Base-by-base conservation (phyloP, 1,140 invertebrate genomes). In the Spodoptera frugiperda region DNA sequence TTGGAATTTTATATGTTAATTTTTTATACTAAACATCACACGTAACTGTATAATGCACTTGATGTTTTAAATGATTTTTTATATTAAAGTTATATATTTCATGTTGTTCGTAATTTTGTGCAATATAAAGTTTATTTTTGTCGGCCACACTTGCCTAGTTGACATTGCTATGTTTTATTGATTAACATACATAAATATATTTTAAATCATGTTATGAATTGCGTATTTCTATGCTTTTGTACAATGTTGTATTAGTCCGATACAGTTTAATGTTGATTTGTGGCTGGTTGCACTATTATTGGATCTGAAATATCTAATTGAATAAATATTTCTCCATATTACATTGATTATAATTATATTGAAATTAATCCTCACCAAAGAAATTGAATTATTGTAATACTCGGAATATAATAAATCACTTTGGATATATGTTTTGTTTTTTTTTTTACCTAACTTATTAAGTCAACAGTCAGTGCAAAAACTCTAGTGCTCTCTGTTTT, bases 361-460 rank as follows among this genome's bases (percentile, higher is more conserved):
- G 77, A 82, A 87, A 87, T 79, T 82, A 85, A 86, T 86, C 84
- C 81, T 91, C 88, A 91, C 91, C 89, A 92, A 92, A 92, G 91
- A 92, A 89, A 87, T 82, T 86, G 85, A 87, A 89, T 87, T 91
- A 89, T 87, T 91, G 88, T 92, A 91, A 91, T 90, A 91, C 86
- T 91, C 88, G 82, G 86, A 89, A 89, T 87, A 84, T 91, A 92
- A 88, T 83, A 89, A 87, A 86, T 87, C 85, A 91, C 88, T 87
- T 91, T 90, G 75, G 80, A 89, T 88, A 85, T 19, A 76, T 14
- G 2, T 78, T 76, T 76, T 55, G 76, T 82, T 82, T 86, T 78
- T 33, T 59, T 81, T 82, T 44, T 68, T 80, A n/a, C 48, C 17
- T 53, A 44, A 4, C 5, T 25, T 1, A 25, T 25, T 25, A n/a